These are phyloP conservation scores for Vanacampus margaritifer DNA, from an alignment of 2,113 vertebrate genomes.

Conservation along the genomic window DNA sequence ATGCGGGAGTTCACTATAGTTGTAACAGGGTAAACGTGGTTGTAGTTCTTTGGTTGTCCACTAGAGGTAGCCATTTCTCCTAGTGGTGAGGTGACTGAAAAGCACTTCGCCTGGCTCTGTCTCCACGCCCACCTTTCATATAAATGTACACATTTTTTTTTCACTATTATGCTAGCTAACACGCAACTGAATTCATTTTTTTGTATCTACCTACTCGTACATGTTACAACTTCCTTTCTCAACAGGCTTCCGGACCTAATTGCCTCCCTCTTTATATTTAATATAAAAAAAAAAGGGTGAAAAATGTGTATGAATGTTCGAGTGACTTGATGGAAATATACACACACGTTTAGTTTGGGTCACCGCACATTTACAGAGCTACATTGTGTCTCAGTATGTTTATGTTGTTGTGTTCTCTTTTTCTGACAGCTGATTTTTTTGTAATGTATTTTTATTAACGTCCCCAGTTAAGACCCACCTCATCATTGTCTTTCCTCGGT, in stretches of 20 bases:
- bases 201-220: neutral
- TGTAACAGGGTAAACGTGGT: neutral
- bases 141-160: neutral
- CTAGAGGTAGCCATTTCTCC: neutral
- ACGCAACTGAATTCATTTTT: neutral
- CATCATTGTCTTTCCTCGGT: neutral
- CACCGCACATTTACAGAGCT: neutral
- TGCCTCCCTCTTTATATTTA: neutral
- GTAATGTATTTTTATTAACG: constrained; percentile 34
- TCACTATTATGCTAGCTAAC: neutral
- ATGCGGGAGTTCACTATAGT: neutral
- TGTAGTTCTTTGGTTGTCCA: neutral
- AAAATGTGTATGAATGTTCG: neutral
- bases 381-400: neutral
- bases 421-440: constrained; percentile 23
- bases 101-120: neutral
- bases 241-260: neutral
- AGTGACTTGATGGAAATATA: neutral
- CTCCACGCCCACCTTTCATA: neutral
- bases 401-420: constrained; percentile 33
- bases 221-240: neutral
- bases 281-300: neutral
- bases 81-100: neutral
- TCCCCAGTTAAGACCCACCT: neutral
- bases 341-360: neutral